Evolutionary conservation across 1,140 invertebrate genomes (phyloP).

Genomic region (Phymorhynchus buccinoides): DNA sequence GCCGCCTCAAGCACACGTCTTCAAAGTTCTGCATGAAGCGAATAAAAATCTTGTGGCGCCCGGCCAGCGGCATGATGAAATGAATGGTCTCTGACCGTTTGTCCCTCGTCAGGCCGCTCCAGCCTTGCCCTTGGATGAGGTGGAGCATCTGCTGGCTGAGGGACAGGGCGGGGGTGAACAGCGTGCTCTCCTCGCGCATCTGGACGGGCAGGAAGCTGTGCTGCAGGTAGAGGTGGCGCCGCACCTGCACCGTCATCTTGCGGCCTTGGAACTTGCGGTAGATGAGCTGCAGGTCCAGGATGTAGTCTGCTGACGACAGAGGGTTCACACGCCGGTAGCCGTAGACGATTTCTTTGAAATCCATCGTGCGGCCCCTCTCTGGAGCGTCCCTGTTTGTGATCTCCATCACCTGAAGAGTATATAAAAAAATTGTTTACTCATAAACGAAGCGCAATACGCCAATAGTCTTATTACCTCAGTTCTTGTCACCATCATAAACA

Average conservation of each 20-base stretch:
- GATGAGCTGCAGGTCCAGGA: constrained; percentile 92
- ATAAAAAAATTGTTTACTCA: no score
- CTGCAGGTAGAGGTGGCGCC: constrained; percentile 94
- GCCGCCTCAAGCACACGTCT: constrained; percentile 80
- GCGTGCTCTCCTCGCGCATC: constrained; percentile 65
- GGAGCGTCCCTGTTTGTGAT: constrained; percentile 92
- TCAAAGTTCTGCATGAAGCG: constrained; percentile 92
- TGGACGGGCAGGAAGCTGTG: constrained; percentile 82
- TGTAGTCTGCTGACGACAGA: constrained; percentile 90
- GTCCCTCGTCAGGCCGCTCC: constrained; percentile 14
- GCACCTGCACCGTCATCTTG: constrained; percentile 93
- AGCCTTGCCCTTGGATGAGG: constrained; percentile 32
- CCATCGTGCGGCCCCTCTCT: constrained; percentile 92
- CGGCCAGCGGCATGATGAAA: constrained; percentile 91
- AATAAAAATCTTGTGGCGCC: constrained; percentile 84
- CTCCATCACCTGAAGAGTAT: constrained; percentile 86
- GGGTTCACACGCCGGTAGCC: constrained; percentile 91
- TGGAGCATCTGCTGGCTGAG: constrained; percentile 37
- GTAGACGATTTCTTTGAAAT: constrained; percentile 95
- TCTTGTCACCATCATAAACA: no score
- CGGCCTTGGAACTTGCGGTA: constrained; percentile 93
- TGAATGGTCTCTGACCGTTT: constrained; percentile 78
- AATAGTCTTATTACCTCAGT: no score
- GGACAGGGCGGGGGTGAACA: constrained; percentile 39
- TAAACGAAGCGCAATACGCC: no score